Percentiles rank a stretch among this genome's conserved stretches.
These are phyloP conservation scores for Drosophila multiciliata DNA, from an alignment of 2,888 invertebrate species.

Conservation along the genomic window DNA sequence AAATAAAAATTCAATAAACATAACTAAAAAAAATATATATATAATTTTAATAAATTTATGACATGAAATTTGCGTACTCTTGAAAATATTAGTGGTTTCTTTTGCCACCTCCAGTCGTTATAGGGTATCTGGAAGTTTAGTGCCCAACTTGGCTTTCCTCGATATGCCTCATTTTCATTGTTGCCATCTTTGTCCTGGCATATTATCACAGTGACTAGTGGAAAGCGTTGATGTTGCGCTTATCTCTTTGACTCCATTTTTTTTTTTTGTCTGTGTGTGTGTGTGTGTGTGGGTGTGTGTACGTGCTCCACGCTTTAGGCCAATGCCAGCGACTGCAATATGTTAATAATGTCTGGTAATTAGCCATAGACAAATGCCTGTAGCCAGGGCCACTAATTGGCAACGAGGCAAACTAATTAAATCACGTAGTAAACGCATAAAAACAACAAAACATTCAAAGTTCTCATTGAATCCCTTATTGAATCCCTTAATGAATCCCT, in stretches of 20 bases:
- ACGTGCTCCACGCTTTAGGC: constrained; percentile 20
- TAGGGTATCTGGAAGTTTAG: constrained; percentile 23
- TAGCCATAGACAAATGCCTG: constrained; percentile 62
- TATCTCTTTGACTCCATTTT: constrained; percentile 25
- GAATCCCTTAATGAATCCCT: neutral
- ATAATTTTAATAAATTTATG: too few species aligned
- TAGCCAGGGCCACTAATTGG: constrained; percentile 52
- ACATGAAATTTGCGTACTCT: too few species aligned
- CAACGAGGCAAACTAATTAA: constrained; percentile 67
- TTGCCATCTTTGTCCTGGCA: constrained; percentile 10
- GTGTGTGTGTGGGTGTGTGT: neutral
- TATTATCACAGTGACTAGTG: constrained; percentile 48
- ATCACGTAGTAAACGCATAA: constrained; percentile 77
- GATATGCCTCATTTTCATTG: constrained; percentile 6
- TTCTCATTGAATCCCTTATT: constrained; percentile 13
- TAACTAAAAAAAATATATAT: too few species aligned
- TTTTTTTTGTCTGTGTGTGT: neutral
- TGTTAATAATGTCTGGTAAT: constrained; percentile 67
- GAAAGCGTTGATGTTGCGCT: constrained; percentile 40
- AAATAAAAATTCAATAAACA: too few species aligned
- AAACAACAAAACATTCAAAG: constrained; percentile 49
- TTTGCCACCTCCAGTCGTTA: neutral
- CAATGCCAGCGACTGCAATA: constrained; percentile 49
- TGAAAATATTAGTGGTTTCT: neutral
- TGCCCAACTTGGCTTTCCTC: too few species aligned